phyloP scores from a whole-genome alignment of 1,140 invertebrate species.

The Zaprionus camerounensis region DNA sequence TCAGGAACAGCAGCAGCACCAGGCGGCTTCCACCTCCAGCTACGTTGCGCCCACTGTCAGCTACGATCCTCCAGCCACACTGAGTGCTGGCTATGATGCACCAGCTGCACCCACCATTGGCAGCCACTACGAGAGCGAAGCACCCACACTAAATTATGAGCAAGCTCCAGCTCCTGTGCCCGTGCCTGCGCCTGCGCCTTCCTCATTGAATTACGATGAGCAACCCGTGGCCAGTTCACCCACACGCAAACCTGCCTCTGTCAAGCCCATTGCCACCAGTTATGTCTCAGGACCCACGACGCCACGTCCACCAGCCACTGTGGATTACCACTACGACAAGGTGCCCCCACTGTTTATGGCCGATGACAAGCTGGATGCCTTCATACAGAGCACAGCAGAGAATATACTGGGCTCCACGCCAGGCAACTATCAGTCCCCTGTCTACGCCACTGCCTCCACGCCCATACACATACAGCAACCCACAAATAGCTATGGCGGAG shows the following conservation, averaged over 20 bases:
- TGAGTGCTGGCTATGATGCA: conserved; percentile 23
- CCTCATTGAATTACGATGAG: conserved; percentile 41
- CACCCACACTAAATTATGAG: conserved; percentile 6
- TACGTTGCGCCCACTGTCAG: conserved; percentile 21
- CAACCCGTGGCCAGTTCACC: conserved; percentile 59
- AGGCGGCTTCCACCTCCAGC: neutral
- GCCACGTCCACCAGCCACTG: conserved; percentile 64
- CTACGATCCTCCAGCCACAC: conserved; percentile 47
- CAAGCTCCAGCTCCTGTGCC: conserved; percentile 21
- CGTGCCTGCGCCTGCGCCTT: conserved; percentile 8
- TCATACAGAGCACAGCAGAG: conserved; percentile 76
- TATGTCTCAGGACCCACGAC: conserved; percentile 86
- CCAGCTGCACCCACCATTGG: conserved; percentile 12
- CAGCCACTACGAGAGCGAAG: conserved; percentile 40
- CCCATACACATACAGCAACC: conserved; percentile 66
- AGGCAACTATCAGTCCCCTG: conserved; percentile 56
- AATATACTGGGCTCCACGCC: conserved; percentile 70
- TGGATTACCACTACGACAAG: conserved; percentile 76
- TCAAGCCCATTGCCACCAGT: conserved; percentile 86
- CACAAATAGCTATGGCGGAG: conserved; percentile 52
- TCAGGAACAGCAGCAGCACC: conserved; percentile 24
- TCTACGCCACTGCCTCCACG: conserved; percentile 71
- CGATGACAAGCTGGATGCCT: conserved; percentile 78
- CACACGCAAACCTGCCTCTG: conserved; percentile 56
- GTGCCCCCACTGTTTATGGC: conserved; percentile 76